These are phyloP conservation scores for Rallus limicola DNA, from an alignment of 2,113 vertebrate genomes.

Conservation along the genomic window DNA sequence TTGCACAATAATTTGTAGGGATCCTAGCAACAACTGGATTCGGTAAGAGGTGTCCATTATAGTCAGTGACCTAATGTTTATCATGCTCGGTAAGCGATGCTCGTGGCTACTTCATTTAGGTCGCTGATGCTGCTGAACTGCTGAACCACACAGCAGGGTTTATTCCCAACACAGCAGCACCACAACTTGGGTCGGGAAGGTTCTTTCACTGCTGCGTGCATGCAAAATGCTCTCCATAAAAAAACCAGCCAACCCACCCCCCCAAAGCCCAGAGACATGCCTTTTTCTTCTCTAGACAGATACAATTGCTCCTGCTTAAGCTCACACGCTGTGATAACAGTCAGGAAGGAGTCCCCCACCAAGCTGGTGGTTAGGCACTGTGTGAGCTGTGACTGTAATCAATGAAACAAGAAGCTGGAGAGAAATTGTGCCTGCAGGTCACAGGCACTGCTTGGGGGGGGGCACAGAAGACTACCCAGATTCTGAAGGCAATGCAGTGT, in stretches of 20 bases:
- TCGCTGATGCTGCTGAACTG: not conserved
- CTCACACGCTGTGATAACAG: not conserved
- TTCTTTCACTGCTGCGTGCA: not conserved
- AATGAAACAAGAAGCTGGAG: not conserved
- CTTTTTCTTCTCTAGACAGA: not conserved
- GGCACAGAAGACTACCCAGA: not conserved
- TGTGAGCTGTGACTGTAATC: not conserved
- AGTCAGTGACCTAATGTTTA: not conserved
- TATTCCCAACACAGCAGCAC: not conserved
- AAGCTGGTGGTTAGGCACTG: fast-evolving
- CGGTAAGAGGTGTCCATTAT: slow-evolving; percentile 37
- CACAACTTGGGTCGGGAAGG: not conserved
- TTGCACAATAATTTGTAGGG: not conserved
- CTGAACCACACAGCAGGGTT: not conserved
- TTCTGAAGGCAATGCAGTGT: not conserved
- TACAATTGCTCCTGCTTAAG: not conserved
- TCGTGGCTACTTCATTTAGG: not conserved
- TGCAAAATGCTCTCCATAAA: not conserved
- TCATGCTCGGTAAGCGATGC: not conserved
- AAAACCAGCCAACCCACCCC: not conserved
- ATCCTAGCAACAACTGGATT: slow-evolving; percentile 46
- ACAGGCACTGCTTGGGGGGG: not conserved
- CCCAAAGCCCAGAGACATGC: not conserved
- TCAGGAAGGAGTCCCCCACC: not conserved
- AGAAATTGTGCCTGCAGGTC: not conserved